Evolutionary conservation across 2,888 invertebrate species (phyloP).

Genomic region (Agrochola litura): DNA sequence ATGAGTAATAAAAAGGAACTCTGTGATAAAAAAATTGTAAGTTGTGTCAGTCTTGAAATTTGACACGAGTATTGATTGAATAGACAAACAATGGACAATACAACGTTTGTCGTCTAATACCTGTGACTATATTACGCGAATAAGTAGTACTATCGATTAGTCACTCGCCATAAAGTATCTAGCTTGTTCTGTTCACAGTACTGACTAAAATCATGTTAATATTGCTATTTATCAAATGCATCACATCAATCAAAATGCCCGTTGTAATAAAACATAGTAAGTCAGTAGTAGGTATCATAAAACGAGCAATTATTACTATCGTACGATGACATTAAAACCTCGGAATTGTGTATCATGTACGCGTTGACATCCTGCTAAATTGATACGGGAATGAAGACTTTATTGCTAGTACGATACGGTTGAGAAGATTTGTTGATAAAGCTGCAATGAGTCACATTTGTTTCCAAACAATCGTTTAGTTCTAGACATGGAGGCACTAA

Average conservation of each 20-base stretch:
- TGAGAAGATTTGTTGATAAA: conserved; percentile 6
- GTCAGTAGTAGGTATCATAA: conserved; percentile 58
- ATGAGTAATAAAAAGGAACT: too few species aligned
- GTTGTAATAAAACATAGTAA: conserved; percentile 58
- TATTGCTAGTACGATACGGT: conserved; percentile 15
- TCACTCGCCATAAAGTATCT: conserved; percentile 10
- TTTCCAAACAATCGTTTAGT: conserved; percentile 64
- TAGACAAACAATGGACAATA: conserved; percentile 19
- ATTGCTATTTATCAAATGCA: conserved; percentile 34
- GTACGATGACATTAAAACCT: conserved; percentile 71
- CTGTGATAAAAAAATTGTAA: neutral
- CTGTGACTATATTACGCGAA: neutral
- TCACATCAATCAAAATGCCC: conserved; percentile 48
- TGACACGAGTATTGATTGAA: conserved; percentile 6
- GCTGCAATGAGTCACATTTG: conserved; percentile 62
- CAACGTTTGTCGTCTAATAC: neutral
- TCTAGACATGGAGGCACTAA: conserved; percentile 63
- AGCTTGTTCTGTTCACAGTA: conserved; percentile 18
- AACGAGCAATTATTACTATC: conserved; percentile 67
- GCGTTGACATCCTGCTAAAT: conserved; percentile 60
- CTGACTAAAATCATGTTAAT: conserved; percentile 34
- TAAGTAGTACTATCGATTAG: conserved; percentile 25
- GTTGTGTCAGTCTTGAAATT: conserved; percentile 10
- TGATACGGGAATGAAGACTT: conserved; percentile 32
- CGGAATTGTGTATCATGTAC: conserved; percentile 55